phyloP scores from a whole-genome alignment of 2,797 vertebrate genomes.

The Takifugu rubripes region DNA sequence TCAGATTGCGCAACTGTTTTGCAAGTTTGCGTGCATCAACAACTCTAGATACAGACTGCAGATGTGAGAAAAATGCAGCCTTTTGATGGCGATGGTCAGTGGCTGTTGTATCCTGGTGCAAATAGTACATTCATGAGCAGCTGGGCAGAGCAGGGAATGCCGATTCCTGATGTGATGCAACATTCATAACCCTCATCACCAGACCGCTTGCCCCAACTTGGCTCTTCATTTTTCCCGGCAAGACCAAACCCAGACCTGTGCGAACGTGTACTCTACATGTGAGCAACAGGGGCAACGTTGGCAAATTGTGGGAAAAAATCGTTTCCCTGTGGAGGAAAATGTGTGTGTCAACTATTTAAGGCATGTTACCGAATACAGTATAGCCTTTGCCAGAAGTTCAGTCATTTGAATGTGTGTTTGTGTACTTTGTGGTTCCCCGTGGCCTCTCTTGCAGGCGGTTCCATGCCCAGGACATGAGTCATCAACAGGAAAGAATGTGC shows the following conservation, averaged over 20 bases:
- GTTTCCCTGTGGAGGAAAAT: slow-evolving; percentile 15
- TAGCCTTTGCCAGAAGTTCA: slow-evolving; percentile 12
- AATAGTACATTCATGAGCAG: background rate
- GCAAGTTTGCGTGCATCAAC: no score
- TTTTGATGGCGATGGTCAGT: no score
- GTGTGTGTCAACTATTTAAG: slow-evolving; percentile 17
- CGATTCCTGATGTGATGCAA: slow-evolving; percentile 20
- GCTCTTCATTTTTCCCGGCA: background rate
- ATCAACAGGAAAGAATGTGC: slow-evolving; percentile 69
- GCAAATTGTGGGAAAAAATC: no score
- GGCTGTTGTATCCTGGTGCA: no score
- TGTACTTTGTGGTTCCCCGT: slow-evolving; percentile 20
- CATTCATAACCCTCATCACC: slow-evolving; percentile 27
- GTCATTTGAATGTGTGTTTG: slow-evolving; percentile 15
- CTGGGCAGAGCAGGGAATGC: slow-evolving; percentile 1
- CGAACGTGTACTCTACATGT: background rate
- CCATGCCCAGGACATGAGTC: slow-evolving; percentile 69
- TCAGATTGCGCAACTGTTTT: no score
- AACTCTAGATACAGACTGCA: no score
- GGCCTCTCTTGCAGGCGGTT: slow-evolving; percentile 42
- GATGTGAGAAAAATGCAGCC: no score
- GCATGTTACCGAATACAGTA: slow-evolving; percentile 9
- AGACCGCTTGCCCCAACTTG: slow-evolving; percentile 30
- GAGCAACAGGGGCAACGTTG: background rate
- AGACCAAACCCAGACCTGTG: slow-evolving; percentile 3